phyloP scores from a whole-genome alignment of 2,888 invertebrate species.

The Agrochola lychnidis region DNA sequence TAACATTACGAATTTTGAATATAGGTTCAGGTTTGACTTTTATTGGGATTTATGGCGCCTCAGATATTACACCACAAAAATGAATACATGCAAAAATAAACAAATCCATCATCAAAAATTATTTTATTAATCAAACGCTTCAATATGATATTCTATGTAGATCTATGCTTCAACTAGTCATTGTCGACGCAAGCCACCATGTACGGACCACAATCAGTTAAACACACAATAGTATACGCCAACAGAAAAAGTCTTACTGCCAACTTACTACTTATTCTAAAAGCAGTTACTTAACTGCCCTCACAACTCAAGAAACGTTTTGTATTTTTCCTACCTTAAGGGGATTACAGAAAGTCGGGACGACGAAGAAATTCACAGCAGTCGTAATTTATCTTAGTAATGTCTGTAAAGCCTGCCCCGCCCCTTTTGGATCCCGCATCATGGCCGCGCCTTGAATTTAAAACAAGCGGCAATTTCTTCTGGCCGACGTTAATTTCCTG shows the following conservation, averaged over 20 bases:
- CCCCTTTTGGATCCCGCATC: slow-evolving; percentile 86
- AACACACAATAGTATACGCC: not conserved
- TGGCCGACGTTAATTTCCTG: slow-evolving; percentile 79
- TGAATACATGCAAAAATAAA: not conserved
- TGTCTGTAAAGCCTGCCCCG: slow-evolving; percentile 81
- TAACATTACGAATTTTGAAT: not conserved
- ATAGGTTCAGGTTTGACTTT: not conserved
- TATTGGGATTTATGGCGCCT: not conserved
- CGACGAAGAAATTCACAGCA: slow-evolving; percentile 76
- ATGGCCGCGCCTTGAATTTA: slow-evolving; percentile 78
- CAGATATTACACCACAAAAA: not conserved
- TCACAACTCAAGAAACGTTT: slow-evolving; percentile 63
- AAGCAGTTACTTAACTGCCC: slow-evolving; percentile 20
- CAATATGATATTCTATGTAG: not conserved
- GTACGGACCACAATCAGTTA: not conserved
- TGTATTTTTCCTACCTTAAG: slow-evolving; percentile 78
- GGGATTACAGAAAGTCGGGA: slow-evolving; percentile 73
- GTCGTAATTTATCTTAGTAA: slow-evolving; percentile 87
- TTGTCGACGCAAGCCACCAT: not conserved
- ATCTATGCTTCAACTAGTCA: not conserved
- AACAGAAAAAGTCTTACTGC: not conserved
- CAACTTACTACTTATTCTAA: not conserved
- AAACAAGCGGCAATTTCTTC: slow-evolving; percentile 79
- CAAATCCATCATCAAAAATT: not conserved
- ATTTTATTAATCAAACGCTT: not conserved